Base-by-base conservation (phyloP, 2,888 invertebrate genomes). In the Nymphalis urticae region DNA sequence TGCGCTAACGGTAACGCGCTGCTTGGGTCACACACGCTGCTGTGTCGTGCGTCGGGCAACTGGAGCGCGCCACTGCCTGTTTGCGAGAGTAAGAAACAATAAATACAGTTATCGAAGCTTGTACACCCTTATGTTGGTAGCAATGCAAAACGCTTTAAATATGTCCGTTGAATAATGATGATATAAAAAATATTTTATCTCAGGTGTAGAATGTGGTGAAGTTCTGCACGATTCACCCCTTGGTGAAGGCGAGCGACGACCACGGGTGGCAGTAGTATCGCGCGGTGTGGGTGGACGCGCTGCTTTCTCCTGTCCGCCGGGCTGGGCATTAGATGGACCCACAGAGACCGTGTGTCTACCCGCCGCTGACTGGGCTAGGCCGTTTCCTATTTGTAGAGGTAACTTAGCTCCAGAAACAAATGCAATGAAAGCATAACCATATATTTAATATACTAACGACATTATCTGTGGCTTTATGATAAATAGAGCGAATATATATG, bases 11-110 rank as follows among this genome's bases (percentile, higher is more conserved):
- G 97, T 3, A 97, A 97, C 82, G 95, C 96, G 0, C 88, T 97
- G 54, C 95, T 97, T 66, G 97, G 97, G 6, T 94, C 96, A 2
- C 94, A 95, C 4, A 95, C 95, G 78, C 93, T 97, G 42, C 85
- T 92, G 60, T 97, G 97, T 84, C 88, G 96, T n/a, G 96, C 97
- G 0, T 96, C 96, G 24, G 97, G 97, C 36, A 97, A 97, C 84
- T 97, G 97, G 97, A 97, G 96, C 77, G 95, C 96, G 0, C 96
- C 96, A 2, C 90, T 96, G 72, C 97, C 97, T 9, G 95, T 96
- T 58, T 97, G 97, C 84, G 96, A 96, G 87, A 96, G 96, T 95
- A 87, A 94, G 94, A 17, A 48, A 5, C 64, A 59, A 27, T 7
- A 16, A 53, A 24, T 42, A 36, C 9, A 36, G 9, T 36, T 36